phyloP scores from a whole-genome alignment of 2,797 vertebrate species.

The Girardinus metallicus region DNA sequence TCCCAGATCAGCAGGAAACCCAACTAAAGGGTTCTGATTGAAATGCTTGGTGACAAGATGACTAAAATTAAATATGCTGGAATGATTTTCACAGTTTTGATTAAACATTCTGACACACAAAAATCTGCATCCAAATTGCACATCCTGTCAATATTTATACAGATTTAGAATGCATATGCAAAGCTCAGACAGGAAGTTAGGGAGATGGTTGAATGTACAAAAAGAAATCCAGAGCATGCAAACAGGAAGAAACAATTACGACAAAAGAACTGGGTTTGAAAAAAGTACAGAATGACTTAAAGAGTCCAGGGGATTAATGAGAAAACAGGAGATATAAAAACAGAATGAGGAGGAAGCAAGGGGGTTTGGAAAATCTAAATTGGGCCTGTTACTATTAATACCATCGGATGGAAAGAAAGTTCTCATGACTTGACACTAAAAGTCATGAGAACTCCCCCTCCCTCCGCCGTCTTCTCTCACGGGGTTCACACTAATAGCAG shows the following conservation, averaged over 20 bases:
- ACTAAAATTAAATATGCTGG: neutral
- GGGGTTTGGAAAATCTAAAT: conserved; percentile 42
- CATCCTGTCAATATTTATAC: neutral
- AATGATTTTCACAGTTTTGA: neutral
- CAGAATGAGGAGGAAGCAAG: neutral
- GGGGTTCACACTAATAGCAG: conserved; percentile 42
- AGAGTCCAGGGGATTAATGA: neutral
- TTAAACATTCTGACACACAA: neutral
- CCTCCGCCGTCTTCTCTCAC: conserved; percentile 30
- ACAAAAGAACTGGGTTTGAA: neutral
- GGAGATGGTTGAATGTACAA: neutral
- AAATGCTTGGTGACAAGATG: neutral
- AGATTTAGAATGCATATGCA: neutral
- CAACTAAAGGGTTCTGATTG: neutral
- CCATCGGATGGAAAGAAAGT: conserved; percentile 42
- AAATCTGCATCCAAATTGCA: neutral
- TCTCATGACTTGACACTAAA: conserved; percentile 68
- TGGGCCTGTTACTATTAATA: conserved; percentile 54
- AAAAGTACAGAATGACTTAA: neutral
- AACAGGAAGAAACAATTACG: neutral
- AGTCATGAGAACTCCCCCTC: conserved; percentile 43
- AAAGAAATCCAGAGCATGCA: neutral
- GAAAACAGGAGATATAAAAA: neutral
- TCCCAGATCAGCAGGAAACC: neutral
- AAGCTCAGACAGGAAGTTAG: neutral